These are phyloP conservation scores for Hemibagrus wyckioides DNA, from an alignment of 2,113 vertebrate species.

Conservation along the genomic window DNA sequence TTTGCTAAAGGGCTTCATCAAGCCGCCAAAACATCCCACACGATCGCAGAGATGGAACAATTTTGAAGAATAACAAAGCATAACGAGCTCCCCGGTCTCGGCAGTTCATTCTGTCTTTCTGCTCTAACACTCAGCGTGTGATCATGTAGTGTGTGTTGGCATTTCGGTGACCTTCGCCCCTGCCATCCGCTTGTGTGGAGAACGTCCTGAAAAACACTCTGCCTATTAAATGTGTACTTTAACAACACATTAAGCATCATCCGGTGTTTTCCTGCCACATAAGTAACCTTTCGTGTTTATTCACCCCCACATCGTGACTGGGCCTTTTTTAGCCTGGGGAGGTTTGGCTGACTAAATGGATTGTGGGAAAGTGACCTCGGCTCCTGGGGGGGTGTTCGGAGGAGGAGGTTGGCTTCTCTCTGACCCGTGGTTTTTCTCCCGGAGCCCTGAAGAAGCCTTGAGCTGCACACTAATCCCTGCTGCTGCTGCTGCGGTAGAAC, in stretches of 20 bases:
- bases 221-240: conserved; percentile 35
- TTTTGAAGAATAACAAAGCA: conserved; percentile 19
- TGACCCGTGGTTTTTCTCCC: conserved; percentile 28
- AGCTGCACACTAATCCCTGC: conserved; percentile 28
- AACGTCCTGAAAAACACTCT: neutral
- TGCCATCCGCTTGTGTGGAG: conserved; percentile 15
- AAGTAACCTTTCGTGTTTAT: conserved; percentile 33
- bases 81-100: conserved; percentile 18
- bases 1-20: conserved; percentile 13
- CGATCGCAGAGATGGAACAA: neutral
- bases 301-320: conserved; percentile 25
- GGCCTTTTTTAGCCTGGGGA: conserved; percentile 17
- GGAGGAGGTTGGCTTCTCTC: conserved; percentile 33
- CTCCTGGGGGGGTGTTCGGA: conserved; percentile 25
- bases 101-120: conserved; percentile 4
- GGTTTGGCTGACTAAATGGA: conserved; percentile 20
- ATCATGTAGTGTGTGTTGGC: conserved; percentile 4
- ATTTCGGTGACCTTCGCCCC: conserved; percentile 28
- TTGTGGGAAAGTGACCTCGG: conserved; percentile 52
- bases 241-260: conserved; percentile 46
- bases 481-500: neutral
- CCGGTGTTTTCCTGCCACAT: conserved; percentile 31
- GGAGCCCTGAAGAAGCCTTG: conserved; percentile 16
- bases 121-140: conserved; percentile 21
- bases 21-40: conserved; percentile 13